Evolutionary conservation across 1,140 invertebrate species (phyloP).

Genomic region (Pantala flavescens): DNA sequence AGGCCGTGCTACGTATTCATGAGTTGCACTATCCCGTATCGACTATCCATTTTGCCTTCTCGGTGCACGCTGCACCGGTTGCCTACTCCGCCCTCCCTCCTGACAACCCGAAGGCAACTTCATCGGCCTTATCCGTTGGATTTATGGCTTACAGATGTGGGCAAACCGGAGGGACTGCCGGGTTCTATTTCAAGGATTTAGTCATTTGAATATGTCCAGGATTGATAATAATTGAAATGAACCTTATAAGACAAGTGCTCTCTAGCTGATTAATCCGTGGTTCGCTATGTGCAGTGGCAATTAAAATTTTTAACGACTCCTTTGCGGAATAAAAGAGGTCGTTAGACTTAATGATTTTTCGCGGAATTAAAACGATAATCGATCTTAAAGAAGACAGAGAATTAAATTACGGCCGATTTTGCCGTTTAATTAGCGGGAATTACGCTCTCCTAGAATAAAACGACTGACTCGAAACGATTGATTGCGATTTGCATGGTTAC

Average conservation of each 20-base stretch:
- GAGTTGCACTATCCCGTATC: background rate
- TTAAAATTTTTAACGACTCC: too few species aligned
- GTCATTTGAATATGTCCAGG: background rate
- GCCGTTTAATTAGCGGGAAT: too few species aligned
- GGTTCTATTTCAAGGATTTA: slow-evolving; percentile 6
- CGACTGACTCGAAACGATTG: too few species aligned
- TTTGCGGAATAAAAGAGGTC: too few species aligned
- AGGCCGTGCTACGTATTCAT: background rate
- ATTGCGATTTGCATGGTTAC: too few species aligned
- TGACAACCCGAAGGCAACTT: background rate
- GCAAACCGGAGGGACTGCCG: background rate
- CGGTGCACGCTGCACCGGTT: background rate
- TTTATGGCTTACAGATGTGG: slow-evolving; percentile 1
- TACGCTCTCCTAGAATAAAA: too few species aligned
- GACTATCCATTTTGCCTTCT: background rate
- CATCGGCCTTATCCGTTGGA: background rate
- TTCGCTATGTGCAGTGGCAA: too few species aligned
- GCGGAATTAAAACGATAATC: too few species aligned
- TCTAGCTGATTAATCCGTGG: too few species aligned
- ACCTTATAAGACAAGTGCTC: background rate
- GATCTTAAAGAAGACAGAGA: too few species aligned
- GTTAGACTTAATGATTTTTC: too few species aligned
- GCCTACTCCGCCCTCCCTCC: background rate
- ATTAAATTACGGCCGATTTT: too few species aligned
- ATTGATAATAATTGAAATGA: slow-evolving; percentile 4